phyloP scores from a whole-genome alignment of 2,888 invertebrate genomes.

The Apoderus coryli region DNA sequence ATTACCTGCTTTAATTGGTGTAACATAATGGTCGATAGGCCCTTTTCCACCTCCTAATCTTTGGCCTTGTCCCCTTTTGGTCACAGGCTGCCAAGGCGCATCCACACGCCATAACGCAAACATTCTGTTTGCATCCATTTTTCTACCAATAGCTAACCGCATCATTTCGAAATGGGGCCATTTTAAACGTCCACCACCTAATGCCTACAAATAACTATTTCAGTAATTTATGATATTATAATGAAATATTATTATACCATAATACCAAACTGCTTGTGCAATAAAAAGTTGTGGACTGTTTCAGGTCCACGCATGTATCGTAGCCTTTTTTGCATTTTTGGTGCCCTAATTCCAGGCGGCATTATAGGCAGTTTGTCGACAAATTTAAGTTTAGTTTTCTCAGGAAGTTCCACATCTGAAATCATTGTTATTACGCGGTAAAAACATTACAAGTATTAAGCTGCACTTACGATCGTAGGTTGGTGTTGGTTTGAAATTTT shows the following conservation, averaged over 20 bases:
- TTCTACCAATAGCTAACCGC: slow-evolving; percentile 59
- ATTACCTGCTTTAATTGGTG: slow-evolving; percentile 74
- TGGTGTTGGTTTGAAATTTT: slow-evolving; percentile 52
- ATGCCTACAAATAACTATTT: slow-evolving; percentile 44
- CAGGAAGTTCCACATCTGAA: slow-evolving; percentile 58
- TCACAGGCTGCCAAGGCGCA: slow-evolving; percentile 90
- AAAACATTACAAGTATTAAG: not conserved
- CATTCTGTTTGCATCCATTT: slow-evolving; percentile 65
- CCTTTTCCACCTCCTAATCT: slow-evolving; percentile 97
- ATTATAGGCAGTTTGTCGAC: slow-evolving; percentile 61
- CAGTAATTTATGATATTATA: not conserved
- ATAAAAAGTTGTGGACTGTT: slow-evolving; percentile 62
- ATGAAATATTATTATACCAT: too few relatives aligned
- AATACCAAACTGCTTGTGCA: slow-evolving; percentile 88
- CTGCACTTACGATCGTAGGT: slow-evolving; percentile 47
- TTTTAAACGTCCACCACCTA: slow-evolving; percentile 66
- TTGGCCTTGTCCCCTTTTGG: slow-evolving; percentile 78
- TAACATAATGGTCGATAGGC: slow-evolving; percentile 85
- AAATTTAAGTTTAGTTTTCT: slow-evolving; percentile 51
- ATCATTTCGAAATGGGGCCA: slow-evolving; percentile 82
- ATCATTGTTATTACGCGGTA: slow-evolving; percentile 3
- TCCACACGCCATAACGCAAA: slow-evolving; percentile 94
- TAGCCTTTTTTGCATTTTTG: slow-evolving; percentile 74
- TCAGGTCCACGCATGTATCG: slow-evolving; percentile 89
- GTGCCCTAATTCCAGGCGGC: slow-evolving; percentile 50